These are phyloP conservation scores for Malurus elegans DNA, from an alignment of 2,113 vertebrate species.

Conservation along the genomic window DNA sequence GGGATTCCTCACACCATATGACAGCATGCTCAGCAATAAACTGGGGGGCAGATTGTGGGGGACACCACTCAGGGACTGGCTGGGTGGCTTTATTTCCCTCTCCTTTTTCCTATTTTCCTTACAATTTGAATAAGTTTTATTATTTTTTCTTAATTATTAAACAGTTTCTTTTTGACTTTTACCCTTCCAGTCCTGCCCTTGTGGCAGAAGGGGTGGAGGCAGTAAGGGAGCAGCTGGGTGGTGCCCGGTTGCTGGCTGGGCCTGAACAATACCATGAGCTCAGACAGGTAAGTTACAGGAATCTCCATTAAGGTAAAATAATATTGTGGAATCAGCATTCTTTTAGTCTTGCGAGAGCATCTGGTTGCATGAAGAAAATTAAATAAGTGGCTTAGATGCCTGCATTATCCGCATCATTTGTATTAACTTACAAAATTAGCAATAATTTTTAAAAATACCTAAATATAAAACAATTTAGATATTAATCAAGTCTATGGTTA, in stretches of 20 bases:
- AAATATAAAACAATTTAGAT: neutral
- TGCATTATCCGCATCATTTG: neutral
- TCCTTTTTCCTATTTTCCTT: neutral
- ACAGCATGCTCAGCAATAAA: neutral
- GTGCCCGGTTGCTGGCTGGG: neutral
- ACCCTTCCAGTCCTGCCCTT: neutral
- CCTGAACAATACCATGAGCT: neutral
- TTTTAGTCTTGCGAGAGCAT: neutral
- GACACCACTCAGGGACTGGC: rapidly evolving
- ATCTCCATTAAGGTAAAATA: neutral
- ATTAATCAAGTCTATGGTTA: neutral
- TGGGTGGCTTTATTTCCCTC: neutral
- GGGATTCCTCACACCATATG: neutral
- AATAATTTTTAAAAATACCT: neutral
- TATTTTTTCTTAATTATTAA: neutral
- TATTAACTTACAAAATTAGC: neutral
- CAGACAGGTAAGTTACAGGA: neutral
- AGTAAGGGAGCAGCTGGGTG: neutral
- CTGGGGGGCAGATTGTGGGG: rapidly evolving
- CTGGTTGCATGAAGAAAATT: neutral
- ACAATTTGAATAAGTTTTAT: neutral
- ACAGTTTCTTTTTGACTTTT: neutral
- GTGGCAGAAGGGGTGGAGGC: rapidly evolving
- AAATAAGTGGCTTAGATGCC: neutral
- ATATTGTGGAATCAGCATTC: neutral